Evolutionary conservation across 2,888 invertebrate species (phyloP), one percentile per base, ranked within the genome.

Genomic region (Lordiphosa fenestrarum): DNA sequence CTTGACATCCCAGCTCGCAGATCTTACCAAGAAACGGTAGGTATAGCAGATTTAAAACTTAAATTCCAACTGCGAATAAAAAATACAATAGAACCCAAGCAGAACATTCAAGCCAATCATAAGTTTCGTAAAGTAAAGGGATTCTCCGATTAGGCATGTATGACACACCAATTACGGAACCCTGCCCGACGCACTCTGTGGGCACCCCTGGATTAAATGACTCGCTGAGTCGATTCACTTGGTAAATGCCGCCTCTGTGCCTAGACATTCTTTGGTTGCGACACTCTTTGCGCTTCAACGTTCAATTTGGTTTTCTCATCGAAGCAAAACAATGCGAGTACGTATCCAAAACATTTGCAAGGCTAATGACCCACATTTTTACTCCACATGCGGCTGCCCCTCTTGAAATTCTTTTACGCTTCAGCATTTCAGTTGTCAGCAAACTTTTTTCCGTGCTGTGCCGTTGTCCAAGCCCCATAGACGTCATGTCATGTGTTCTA

Each of bases 401-500:
- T 30, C 30, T 30, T 9, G 4, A 30, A 9, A 21, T 49, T 38
- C 44, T 50, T 60, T 53, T 53, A 49, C 48, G 44, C 55, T 53
- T 40, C 21, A 51, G 35, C 15, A 15, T 21, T 52, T 39, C 69
- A 76, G 69, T 81, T 60, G 44, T 10, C 39, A 59, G 39, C 59
- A 49, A 55, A 68, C 59, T 52, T 53, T 54, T 42, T 40, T 51
- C 21, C 36, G 60, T 61, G 44, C 57, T 51, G 30, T 30, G 30
- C 30, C 4, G 63, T 62, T 65, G 60, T 63, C 57, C 7, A 19
- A 33, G 47, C 9, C 13, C 7, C 35, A 48, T 25, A 51, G 30
- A 30, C 30, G 66, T 53, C 33, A 82, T 85, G 87, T 62, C 87
- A 68, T 70, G 74, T 52, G 69, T 63, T 39, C 54, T 85, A 48